Evolutionary conservation across 2,888 invertebrate species (phyloP).

Genomic region (Seladonia tumulorum): DNA sequence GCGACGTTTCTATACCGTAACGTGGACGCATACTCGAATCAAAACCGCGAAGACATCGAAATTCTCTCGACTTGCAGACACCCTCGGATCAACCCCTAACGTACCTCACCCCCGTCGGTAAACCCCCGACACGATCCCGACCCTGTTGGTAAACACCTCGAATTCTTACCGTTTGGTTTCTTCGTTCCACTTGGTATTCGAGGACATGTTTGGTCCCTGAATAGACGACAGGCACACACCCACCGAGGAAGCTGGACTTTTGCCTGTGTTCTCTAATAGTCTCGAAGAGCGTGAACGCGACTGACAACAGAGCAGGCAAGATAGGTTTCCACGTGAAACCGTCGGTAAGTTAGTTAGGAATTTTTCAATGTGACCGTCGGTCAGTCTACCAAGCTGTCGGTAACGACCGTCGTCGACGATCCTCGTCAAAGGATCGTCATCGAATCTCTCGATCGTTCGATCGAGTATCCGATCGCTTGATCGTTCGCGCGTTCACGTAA

Average conservation of each 20-base stretch:
- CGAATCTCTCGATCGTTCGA: constrained; percentile 1
- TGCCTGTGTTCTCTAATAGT: not conserved
- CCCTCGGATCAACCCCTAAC: not conserved
- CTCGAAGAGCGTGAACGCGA: not conserved
- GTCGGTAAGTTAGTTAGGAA: constrained; percentile 66
- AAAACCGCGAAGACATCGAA: constrained; percentile 1
- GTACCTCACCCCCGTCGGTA: not conserved
- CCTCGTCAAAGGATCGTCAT: constrained; percentile 21
- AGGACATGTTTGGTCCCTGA: not conserved
- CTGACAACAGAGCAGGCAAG: constrained; percentile 35
- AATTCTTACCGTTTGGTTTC: not conserved
- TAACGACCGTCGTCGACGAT: constrained; percentile 30
- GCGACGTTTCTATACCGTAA: constrained; percentile 42
- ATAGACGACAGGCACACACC: not conserved
- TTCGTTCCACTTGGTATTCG: constrained; percentile 12
- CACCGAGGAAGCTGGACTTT: constrained; percentile 12
- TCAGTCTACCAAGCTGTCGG: constrained; percentile 28
- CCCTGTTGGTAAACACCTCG: not conserved
- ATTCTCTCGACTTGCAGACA: constrained; percentile 10
- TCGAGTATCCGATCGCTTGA: not conserved
- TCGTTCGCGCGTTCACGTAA: constrained; percentile 40
- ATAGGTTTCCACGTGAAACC: constrained; percentile 38
- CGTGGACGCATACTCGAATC: constrained; percentile 30
- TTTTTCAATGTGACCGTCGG: constrained; percentile 56
- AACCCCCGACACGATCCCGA: not conserved